Conservation (phyloP, 2,797 vertebrate genomes). For the Toxotes lorentzi region DNA sequence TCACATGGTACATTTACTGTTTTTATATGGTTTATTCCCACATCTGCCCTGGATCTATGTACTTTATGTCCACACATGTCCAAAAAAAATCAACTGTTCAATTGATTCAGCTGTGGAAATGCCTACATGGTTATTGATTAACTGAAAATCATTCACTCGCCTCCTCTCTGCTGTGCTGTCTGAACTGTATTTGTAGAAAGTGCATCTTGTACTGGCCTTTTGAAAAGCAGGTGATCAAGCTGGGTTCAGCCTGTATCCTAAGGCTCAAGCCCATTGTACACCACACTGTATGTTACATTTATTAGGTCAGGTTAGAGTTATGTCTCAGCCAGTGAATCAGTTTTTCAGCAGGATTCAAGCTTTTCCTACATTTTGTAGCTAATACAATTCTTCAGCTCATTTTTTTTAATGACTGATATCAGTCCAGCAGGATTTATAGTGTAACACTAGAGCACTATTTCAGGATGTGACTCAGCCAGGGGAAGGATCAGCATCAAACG, state of each 20-base stretch:
- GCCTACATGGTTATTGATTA: slow-evolving; percentile 9
- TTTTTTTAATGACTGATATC: slow-evolving; percentile 5
- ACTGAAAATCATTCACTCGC: slow-evolving; percentile 6
- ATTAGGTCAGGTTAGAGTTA: not conserved
- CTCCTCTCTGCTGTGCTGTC: not conserved
- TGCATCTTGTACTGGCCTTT: not conserved
- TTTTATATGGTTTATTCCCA: not conserved
- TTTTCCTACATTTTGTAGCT: not conserved
- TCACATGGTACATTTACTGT: not conserved
- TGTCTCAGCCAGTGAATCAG: not conserved
- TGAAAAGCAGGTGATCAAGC: not conserved
- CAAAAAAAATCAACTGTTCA: slow-evolving; percentile 13
- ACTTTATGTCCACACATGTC: not conserved
- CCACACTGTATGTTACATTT: not conserved
- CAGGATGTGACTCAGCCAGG: slow-evolving; percentile 62
- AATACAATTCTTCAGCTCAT: not conserved
- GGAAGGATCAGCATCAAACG: slow-evolving; percentile 68
- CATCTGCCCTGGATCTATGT: slow-evolving; percentile 9
- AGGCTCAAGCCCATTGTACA: not conserved
- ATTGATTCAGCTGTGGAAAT: slow-evolving; percentile 35
- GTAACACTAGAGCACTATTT: slow-evolving; percentile 28
- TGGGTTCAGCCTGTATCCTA: not conserved
- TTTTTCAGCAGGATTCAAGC: not conserved
- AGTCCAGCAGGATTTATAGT: slow-evolving; percentile 11
- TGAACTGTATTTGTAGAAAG: not conserved